phyloP scores from a whole-genome alignment of 2,888 invertebrate genomes.

The Crioceris asparagi region DNA sequence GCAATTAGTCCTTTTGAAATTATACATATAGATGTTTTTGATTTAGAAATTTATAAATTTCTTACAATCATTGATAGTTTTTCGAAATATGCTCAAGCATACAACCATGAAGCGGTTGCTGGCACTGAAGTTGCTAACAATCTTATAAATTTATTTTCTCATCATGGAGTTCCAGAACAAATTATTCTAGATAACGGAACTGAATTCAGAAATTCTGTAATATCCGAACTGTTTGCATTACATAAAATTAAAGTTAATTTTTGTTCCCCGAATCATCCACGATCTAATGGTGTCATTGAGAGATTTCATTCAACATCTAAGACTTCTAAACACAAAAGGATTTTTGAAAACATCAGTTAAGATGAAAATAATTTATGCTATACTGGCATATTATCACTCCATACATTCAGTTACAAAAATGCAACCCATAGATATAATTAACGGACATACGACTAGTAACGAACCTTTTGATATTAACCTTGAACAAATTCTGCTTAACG shows the following conservation, averaged over 20 bases:
- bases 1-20: conserved; percentile 2
- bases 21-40: conserved; percentile 13
- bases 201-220: conserved; percentile 18
- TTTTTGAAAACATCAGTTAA: too few species aligned
- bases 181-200: conserved; percentile 16
- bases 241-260: too few species aligned
- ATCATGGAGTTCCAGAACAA: conserved; percentile 16
- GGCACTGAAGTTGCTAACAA: conserved; percentile 11
- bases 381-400: conserved; percentile 3
- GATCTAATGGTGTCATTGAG: too few species aligned
- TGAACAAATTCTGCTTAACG: not conserved
- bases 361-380: conserved; percentile 8
- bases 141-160: conserved; percentile 14
- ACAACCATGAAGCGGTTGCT: conserved; percentile 5
- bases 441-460: conserved; percentile 5
- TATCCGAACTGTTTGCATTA: too few species aligned
- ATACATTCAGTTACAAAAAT: conserved; percentile 6
- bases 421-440: conserved; percentile 6
- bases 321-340: too few species aligned
- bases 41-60: conserved; percentile 14
- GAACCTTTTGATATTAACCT: conserved; percentile 4
- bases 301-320: too few species aligned
- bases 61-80: conserved; percentile 17
- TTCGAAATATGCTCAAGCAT: conserved; percentile 18
- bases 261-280: too few species aligned